Conservation (phyloP, 2,113 vertebrate genomes). For the Eubucco bourcierii region DNA sequence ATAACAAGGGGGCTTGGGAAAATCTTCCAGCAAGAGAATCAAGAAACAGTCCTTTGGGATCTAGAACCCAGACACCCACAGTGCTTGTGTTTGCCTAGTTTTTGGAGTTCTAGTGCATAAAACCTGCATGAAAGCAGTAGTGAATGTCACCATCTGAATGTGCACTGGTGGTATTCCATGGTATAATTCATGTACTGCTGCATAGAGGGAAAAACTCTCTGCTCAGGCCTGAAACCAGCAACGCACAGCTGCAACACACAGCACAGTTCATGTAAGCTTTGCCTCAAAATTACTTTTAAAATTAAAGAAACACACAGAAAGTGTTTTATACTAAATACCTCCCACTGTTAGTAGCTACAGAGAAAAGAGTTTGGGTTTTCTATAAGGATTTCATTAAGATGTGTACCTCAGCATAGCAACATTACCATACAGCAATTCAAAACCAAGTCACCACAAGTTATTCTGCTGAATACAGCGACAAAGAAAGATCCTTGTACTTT, state of each 20-base stretch:
- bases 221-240: background rate
- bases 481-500: background rate
- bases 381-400: background rate
- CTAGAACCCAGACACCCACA: background rate
- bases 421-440: background rate
- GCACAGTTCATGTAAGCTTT: background rate
- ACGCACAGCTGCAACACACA: background rate
- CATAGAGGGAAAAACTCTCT: background rate
- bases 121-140: background rate
- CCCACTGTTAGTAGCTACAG: background rate
- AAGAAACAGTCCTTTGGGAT: background rate
- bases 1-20: fast-evolving
- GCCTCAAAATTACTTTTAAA: background rate
- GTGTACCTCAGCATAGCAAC: background rate
- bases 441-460: background rate
- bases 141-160: background rate
- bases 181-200: background rate
- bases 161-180: background rate
- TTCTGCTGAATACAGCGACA: background rate
- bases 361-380: background rate
- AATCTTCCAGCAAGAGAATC: background rate
- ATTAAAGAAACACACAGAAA: background rate
- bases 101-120: background rate
- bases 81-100: background rate
- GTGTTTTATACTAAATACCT: background rate